Percentiles rank a stretch among this genome's conserved stretches.
Evolutionary conservation across 2,888 invertebrate genomes (phyloP).

Genomic region (Coelogynopora nodosa): DNA sequence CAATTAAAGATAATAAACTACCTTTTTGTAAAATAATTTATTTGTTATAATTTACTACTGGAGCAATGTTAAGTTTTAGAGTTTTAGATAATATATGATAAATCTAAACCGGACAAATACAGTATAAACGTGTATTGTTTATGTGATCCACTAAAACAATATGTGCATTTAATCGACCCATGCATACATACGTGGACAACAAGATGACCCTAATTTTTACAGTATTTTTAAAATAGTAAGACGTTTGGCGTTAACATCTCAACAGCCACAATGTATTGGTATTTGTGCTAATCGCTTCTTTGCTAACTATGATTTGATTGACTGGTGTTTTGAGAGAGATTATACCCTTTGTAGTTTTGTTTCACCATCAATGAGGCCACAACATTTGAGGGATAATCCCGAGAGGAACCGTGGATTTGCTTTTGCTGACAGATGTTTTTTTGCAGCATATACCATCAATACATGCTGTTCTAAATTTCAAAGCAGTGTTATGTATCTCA

Average conservation of each 20-base stretch:
- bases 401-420: background rate
- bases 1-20: too few species aligned
- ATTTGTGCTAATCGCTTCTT: background rate
- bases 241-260: background rate
- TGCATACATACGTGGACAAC: background rate
- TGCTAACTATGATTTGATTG: too few species aligned
- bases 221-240: background rate
- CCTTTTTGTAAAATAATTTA: too few species aligned
- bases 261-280: background rate
- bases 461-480: background rate
- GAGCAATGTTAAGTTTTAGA: too few species aligned
- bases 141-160: background rate
- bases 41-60: too few species aligned
- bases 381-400: background rate
- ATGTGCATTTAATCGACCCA: background rate
- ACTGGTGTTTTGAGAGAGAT: background rate
- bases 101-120: too few species aligned
- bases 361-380: background rate
- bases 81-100: too few species aligned
- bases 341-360: background rate
- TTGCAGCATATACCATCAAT: conserved; percentile 31
- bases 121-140: too few species aligned
- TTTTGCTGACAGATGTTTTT: background rate
- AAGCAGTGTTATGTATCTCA: background rate
- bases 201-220: background rate